Conservation (phyloP, 2,797 vertebrate genomes). For the Diceros bicornis region DNA sequence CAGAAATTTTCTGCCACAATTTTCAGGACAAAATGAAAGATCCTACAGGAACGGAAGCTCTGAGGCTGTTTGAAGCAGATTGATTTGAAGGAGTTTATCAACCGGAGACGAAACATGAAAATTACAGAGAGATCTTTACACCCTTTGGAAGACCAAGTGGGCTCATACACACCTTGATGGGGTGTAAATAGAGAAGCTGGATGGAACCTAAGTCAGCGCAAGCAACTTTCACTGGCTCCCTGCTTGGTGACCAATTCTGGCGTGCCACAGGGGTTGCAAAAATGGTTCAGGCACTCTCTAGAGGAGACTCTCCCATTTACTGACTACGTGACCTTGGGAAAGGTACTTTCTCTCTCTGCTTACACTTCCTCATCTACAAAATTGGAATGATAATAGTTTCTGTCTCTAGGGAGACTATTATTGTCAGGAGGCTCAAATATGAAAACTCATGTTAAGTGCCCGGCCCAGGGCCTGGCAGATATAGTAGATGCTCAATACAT, state of each 20-base stretch:
- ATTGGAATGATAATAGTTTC: neutral
- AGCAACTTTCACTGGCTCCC: neutral
- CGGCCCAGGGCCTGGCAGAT: neutral
- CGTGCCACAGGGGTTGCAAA: neutral
- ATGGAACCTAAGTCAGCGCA: slow-evolving; percentile 39
- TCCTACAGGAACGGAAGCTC: slow-evolving; percentile 70
- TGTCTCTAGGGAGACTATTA: neutral
- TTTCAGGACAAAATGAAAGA: slow-evolving; percentile 86
- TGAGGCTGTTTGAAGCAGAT: slow-evolving; percentile 65
- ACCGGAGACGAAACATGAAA: slow-evolving; percentile 81
- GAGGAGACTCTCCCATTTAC: neutral
- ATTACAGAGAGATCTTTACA: slow-evolving; percentile 54
- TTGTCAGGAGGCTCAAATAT: neutral
- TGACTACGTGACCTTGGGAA: neutral
- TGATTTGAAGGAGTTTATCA: slow-evolving; percentile 84
- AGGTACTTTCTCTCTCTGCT: neutral
- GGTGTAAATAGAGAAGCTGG: slow-evolving; percentile 62
- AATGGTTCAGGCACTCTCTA: neutral
- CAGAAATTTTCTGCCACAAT: slow-evolving; percentile 82
- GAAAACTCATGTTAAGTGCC: neutral
- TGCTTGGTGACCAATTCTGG: neutral
- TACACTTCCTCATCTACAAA: neutral
- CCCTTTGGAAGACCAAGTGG: slow-evolving; percentile 59
- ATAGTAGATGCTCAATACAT: neutral
- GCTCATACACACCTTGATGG: neutral